Percentiles rank a stretch among this genome's conserved stretches.
phyloP scores from a whole-genome alignment of 2,888 invertebrate genomes.

The Dusona sp. region DNA sequence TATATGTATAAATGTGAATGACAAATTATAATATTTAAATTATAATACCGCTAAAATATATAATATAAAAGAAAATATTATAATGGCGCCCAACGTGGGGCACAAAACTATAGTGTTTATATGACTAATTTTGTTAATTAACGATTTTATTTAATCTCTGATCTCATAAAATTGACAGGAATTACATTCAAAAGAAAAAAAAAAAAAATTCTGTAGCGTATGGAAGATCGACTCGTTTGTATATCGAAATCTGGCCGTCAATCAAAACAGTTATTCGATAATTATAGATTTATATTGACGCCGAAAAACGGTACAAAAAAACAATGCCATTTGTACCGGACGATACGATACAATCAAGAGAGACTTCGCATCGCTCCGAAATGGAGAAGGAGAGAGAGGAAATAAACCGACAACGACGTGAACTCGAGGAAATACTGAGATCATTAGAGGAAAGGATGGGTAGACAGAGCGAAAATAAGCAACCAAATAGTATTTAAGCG shows the following conservation, averaged over 20 bases:
- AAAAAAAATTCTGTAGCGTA: too few species aligned
- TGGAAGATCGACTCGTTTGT: neutral
- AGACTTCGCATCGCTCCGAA: neutral
- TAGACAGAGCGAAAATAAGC: neutral
- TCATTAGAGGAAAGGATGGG: neutral
- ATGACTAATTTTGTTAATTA: too few species aligned
- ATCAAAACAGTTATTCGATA: neutral
- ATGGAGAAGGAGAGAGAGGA: neutral
- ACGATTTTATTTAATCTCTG: too few species aligned
- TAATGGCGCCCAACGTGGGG: too few species aligned
- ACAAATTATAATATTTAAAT: too few species aligned
- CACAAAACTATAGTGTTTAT: too few species aligned
- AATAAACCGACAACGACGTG: neutral
- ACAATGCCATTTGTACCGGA: neutral
- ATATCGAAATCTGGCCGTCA: neutral
- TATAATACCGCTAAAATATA: too few species aligned
- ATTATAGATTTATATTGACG: neutral
- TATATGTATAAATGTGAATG: too few species aligned
- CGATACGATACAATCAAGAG: neutral
- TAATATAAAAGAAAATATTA: too few species aligned
- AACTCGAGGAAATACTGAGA: neutral
- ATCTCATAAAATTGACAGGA: too few species aligned
- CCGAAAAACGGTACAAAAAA: neutral
- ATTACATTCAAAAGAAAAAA: too few species aligned
- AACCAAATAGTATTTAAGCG: constrained; percentile 21